Evolutionary conservation across 2,113 vertebrate species (phyloP), one percentile per base, ranked within the genome.

Genomic region (Anthoscopus minutus): DNA sequence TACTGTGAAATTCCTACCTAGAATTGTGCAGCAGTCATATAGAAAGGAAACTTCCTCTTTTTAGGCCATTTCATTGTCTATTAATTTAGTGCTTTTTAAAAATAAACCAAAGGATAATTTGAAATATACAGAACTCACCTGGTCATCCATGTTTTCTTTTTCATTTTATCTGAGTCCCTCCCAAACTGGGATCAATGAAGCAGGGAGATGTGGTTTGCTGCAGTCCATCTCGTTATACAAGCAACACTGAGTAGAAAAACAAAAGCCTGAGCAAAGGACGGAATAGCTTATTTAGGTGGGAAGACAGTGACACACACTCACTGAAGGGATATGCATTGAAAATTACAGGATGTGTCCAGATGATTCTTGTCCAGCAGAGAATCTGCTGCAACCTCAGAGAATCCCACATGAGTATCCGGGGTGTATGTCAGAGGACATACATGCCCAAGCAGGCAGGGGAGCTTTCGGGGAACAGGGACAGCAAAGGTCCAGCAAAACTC

Each of bases 361-460:
- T 47, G 33, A 47, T 78, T 81, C 33, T 61, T 78, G 14, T 91
- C 45, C 50, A 92, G 18, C 27, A 65, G 37, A 11, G 28, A 94
- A 57, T 70, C 31, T 73, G 42, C 21, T 86, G n/a, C 58, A 86
- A 14, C 22, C 31, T 51, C 0, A 0, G 13, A 76, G 48, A 85
- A 64, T n/a, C 6, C 1, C 35, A 61, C 5, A 3, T 48, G 35
- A n/a, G 11, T 0, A 0, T 53, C 54, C 42, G 33, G 33, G n/a
- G 9, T 58, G 12, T 62, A 76, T 77, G 58, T 88, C 42, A 83
- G 60, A 86, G 42, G 16, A 66, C 2, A 7, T 9, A 35, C 21
- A 47, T 1, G 1, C 8, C 21, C 58, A 66, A 33, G 5, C 7
- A 86, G 69, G 25, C 9, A 40, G 73, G 45, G 33, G 45, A 90